These are phyloP conservation scores for Hyperoplus immaculatus DNA, from an alignment of 2,797 vertebrate genomes.

Conservation along the genomic window DNA sequence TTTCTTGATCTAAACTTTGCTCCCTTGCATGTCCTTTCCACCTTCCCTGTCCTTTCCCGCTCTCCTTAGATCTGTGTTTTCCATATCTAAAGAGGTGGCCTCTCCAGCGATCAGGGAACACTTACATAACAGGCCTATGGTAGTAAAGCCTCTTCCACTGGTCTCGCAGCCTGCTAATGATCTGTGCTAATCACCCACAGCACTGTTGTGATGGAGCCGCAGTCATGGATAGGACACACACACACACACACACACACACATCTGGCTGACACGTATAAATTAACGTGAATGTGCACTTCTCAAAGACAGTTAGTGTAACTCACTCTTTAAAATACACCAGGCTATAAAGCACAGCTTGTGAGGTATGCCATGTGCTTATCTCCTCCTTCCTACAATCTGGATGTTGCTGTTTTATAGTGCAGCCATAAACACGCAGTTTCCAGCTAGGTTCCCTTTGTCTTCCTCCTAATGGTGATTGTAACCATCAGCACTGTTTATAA, in stretches of 20 bases:
- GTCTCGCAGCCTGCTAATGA: constrained; percentile 59
- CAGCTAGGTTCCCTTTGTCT: constrained; percentile 39
- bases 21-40: not conserved
- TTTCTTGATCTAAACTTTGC: not conserved
- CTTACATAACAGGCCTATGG: constrained; percentile 74
- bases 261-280: constrained; percentile 13
- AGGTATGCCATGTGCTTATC: constrained; percentile 36
- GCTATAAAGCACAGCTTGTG: constrained; percentile 31
- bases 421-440: constrained; percentile 61
- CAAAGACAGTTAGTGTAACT: constrained; percentile 9
- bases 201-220: constrained; percentile 32
- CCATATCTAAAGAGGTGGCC: constrained; percentile 53
- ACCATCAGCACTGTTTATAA: constrained; percentile 41
- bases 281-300: too few species aligned
- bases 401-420: constrained; percentile 56
- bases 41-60: constrained; percentile 15
- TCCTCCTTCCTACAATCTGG: constrained; percentile 10
- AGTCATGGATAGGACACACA: constrained; percentile 24
- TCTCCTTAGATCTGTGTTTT: constrained; percentile 28
- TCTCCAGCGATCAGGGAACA: constrained; percentile 63
- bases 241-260: constrained; percentile 39
- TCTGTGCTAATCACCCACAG: constrained; percentile 68
- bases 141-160: constrained; percentile 66
- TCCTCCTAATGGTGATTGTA: constrained; percentile 47
- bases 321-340: not conserved